These are phyloP conservation scores for Gonatopus flavifemur DNA, from an alignment of 1,140 invertebrate species.

Conservation along the genomic window DNA sequence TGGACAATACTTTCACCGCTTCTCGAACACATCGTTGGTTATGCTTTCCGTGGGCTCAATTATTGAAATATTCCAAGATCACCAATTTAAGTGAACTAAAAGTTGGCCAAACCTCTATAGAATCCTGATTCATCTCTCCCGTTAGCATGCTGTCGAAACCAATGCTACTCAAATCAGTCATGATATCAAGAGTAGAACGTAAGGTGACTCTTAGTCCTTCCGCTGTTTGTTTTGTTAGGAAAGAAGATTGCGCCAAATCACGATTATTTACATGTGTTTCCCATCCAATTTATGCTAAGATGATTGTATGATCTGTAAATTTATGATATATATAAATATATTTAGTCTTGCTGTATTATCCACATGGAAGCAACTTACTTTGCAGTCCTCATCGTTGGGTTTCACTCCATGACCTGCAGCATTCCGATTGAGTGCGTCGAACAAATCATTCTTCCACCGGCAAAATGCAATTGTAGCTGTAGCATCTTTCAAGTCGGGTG, in stretches of 20 bases:
- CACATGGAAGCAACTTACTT: conserved; percentile 5
- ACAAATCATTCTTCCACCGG: conserved; percentile 3
- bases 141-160: conserved; percentile 5
- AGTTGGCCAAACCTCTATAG: conserved; percentile 11
- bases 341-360: too few relatives aligned
- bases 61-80: too few relatives aligned
- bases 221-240: conserved; percentile 4
- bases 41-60: too few relatives aligned
- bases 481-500: neutral
- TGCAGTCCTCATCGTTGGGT: neutral
- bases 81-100: too few relatives aligned
- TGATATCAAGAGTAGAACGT: conserved; percentile 5
- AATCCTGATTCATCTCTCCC: conserved; percentile 9
- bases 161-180: neutral
- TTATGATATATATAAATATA: too few relatives aligned
- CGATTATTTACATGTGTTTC: neutral
- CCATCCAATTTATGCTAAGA: conserved; percentile 6
- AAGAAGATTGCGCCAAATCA: neutral
- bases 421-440: conserved; percentile 6
- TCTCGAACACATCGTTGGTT: too few relatives aligned
- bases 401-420: neutral
- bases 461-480: conserved; percentile 1
- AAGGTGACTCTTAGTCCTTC: too few relatives aligned
- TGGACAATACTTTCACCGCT: too few relatives aligned
- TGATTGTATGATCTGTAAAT: neutral